phyloP scores from a whole-genome alignment of 2,888 invertebrate species.

The Eledone cirrhosa region DNA sequence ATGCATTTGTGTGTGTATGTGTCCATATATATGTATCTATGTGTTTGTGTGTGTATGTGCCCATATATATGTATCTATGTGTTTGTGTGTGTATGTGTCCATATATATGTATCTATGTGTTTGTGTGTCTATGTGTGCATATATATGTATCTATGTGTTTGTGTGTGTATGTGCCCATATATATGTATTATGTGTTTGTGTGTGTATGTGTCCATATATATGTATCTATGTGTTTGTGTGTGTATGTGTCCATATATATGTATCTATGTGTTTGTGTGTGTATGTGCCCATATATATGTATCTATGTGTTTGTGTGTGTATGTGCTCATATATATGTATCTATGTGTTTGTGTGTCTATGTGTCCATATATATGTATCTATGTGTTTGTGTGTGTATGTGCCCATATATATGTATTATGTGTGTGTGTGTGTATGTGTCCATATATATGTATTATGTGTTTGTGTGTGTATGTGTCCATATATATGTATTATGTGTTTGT shows the following conservation, averaged over 20 bases:
- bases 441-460: too few relatives aligned
- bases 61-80: neutral
- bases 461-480: too few relatives aligned
- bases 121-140: neutral
- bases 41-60: neutral
- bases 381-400: neutral
- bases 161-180: neutral
- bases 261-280: neutral
- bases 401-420: too few relatives aligned
- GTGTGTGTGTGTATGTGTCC: too few relatives aligned
- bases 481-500: too few relatives aligned
- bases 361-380: neutral
- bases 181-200: neutral
- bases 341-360: neutral
- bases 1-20: neutral
- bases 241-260: neutral
- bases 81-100: neutral
- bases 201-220: neutral
- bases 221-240: neutral
- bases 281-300: neutral
- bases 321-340: neutral
- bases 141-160: neutral
- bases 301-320: neutral
- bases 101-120: neutral
- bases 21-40: neutral